Evolutionary conservation across 2,797 vertebrate genomes (phyloP).

Genomic region (Aeoliscus strigatus): DNA sequence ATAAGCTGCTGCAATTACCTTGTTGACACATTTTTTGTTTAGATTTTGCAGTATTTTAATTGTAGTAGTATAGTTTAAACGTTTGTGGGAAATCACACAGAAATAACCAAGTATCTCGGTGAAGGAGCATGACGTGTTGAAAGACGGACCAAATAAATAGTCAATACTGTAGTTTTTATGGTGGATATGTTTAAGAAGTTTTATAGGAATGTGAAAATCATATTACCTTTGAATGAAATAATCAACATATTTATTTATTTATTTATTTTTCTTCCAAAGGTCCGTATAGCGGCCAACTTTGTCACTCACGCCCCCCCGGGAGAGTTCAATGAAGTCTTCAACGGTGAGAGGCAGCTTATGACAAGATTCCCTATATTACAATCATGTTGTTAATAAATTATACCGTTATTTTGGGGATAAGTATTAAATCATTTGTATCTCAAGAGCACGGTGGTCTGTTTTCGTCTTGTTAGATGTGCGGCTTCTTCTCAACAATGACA

Average conservation of each 20-base stretch:
- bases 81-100: not conserved
- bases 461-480: slow-evolving; percentile 85
- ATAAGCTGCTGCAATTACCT: too few relatives aligned
- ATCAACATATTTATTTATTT: not conserved
- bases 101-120: not conserved
- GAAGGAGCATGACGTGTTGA: not conserved
- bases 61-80: not conserved
- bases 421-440: not conserved
- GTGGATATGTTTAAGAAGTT: too few relatives aligned
- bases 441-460: slow-evolving; percentile 14
- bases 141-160: not conserved
- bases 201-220: not conserved
- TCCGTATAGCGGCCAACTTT: slow-evolving; percentile 97
- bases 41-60: too few relatives aligned
- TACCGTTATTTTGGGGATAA: not conserved
- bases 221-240: not conserved
- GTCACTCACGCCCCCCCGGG: slow-evolving; percentile 96
- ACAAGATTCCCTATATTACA: not conserved
- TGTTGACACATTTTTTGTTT: too few relatives aligned
- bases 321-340: slow-evolving; percentile 99
- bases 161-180: too few relatives aligned
- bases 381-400: not conserved
- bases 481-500: slow-evolving; percentile 97
- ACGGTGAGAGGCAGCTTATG: slow-evolving; percentile 79
- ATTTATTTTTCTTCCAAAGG: slow-evolving; percentile 69